These are phyloP conservation scores for Cyprinodon diabolis DNA, from an alignment of 2,797 vertebrate genomes.

Conservation along the genomic window DNA sequence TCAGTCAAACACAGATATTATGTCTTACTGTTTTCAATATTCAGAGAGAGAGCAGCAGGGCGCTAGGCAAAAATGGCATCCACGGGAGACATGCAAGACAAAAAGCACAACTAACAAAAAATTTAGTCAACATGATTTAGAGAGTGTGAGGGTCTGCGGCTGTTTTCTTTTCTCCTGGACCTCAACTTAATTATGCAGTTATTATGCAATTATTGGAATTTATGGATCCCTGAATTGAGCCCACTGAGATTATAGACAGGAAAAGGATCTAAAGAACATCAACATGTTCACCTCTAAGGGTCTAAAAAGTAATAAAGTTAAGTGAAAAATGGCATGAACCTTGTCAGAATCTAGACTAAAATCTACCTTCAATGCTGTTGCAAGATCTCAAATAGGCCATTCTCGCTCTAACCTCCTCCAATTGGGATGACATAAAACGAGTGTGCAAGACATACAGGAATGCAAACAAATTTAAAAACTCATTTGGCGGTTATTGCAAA, in stretches of 20 bases:
- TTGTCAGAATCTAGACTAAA: neutral
- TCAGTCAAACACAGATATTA: constrained; percentile 41
- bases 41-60: constrained; percentile 43
- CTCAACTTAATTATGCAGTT: too few species aligned
- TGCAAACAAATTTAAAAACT: neutral
- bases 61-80: neutral
- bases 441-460: neutral
- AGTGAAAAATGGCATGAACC: neutral
- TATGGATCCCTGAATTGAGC: too few species aligned
- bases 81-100: too few species aligned
- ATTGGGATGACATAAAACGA: neutral
- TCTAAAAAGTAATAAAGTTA: neutral
- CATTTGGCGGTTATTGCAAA: neutral
- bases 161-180: neutral
- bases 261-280: neutral
- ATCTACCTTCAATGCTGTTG: neutral
- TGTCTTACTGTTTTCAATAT: constrained; percentile 37
- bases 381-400: neutral
- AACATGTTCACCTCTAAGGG: neutral
- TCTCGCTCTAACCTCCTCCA: neutral
- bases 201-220: too few species aligned
- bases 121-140: too few species aligned
- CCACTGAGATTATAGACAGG: neutral
- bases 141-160: neutral
- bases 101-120: too few species aligned